Conservation (phyloP, 1,140 invertebrate species). For the Heliconius himera region DNA sequence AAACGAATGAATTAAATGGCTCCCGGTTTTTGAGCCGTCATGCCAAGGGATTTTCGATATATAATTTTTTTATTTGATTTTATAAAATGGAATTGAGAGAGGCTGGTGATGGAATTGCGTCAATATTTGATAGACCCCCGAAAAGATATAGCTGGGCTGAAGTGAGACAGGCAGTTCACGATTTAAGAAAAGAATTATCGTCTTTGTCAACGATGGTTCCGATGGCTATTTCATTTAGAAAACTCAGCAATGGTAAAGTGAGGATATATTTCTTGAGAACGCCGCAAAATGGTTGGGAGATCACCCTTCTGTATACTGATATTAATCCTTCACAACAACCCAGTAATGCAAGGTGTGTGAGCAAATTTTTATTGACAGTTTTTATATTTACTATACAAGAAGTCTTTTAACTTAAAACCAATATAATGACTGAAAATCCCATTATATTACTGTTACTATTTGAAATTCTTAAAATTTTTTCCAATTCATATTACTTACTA, state of each 20-base stretch:
- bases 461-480: background rate
- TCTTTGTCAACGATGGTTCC: conserved; percentile 90
- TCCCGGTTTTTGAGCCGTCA: conserved; percentile 54
- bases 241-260: conserved; percentile 87
- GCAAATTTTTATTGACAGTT: background rate
- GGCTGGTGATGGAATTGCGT: conserved; percentile 69
- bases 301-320: conserved; percentile 93
- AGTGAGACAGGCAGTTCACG: conserved; percentile 89
- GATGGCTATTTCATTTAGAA: conserved; percentile 90
- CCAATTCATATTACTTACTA: background rate
- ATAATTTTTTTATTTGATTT: conserved; percentile 60
- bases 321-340: conserved; percentile 81
- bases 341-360: conserved; percentile 57
- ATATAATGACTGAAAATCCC: background rate
- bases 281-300: conserved; percentile 92
- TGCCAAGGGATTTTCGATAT: conserved; percentile 43
- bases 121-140: conserved; percentile 57
- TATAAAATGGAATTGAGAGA: conserved; percentile 73
- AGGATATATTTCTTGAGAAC: conserved; percentile 95
- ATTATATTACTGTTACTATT: background rate
- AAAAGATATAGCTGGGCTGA: conserved; percentile 88
- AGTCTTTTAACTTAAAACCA: background rate
- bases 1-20: conserved; percentile 33
- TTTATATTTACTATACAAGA: conserved; percentile 9
- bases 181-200: conserved; percentile 89